phyloP scores from a whole-genome alignment of 2,888 invertebrate genomes.

The Synergus laeviventris region DNA sequence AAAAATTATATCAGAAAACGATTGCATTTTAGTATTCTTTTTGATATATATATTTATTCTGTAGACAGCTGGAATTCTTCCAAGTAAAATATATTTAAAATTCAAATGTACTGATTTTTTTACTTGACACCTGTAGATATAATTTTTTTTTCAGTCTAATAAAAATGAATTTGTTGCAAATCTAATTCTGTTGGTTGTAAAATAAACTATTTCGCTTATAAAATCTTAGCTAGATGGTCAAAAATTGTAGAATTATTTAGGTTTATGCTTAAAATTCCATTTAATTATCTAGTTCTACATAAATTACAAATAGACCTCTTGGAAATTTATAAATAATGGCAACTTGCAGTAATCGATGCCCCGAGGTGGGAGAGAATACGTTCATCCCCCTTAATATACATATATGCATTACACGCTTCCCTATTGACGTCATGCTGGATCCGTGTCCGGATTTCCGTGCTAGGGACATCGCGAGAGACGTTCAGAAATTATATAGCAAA shows the following conservation, averaged over 20 bases:
- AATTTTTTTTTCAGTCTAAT: background rate
- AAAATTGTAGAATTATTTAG: background rate
- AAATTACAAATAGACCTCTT: too few species aligned
- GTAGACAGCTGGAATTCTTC: background rate
- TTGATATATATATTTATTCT: background rate
- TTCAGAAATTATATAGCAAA: background rate
- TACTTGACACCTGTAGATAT: too few species aligned
- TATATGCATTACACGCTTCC: background rate
- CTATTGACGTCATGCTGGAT: conserved; percentile 24
- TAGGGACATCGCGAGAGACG: background rate
- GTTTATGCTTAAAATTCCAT: background rate
- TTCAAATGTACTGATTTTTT: background rate
- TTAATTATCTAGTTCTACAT: too few species aligned
- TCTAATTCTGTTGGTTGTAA: background rate
- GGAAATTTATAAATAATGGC: background rate
- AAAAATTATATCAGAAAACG: conserved; percentile 7
- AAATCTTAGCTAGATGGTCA: too few species aligned
- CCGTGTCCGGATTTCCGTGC: background rate
- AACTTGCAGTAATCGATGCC: background rate
- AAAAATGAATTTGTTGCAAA: background rate
- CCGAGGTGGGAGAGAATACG: background rate
- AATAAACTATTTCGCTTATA: background rate
- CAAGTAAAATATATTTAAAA: background rate
- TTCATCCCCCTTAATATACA: background rate
- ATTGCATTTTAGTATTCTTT: background rate